These are phyloP conservation scores for Apotomis betuletana DNA, from an alignment of 2,888 invertebrate species.

Conservation along the genomic window DNA sequence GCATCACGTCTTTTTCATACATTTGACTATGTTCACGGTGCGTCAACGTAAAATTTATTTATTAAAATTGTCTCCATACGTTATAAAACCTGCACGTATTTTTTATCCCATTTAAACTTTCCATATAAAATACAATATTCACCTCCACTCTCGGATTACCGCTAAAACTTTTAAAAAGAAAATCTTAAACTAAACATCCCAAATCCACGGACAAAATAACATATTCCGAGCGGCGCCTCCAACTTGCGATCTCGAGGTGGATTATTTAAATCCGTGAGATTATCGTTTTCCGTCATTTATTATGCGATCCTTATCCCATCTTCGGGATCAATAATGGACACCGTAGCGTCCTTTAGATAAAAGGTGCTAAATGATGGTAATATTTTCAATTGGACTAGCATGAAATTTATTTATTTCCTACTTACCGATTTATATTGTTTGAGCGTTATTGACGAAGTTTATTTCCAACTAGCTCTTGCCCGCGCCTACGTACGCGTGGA, in stretches of 20 bases:
- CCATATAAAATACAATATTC: conserved; percentile 8
- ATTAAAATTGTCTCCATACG: too few species aligned
- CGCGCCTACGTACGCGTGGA: too few species aligned
- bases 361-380: conserved; percentile 35
- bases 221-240: conserved; percentile 35
- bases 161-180: conserved; percentile 20
- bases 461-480: too few species aligned
- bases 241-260: conserved; percentile 33
- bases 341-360: conserved; percentile 25
- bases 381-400: conserved; percentile 24
- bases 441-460: neutral
- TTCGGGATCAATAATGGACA: conserved; percentile 37
- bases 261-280: conserved; percentile 39
- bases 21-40: too few species aligned
- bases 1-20: too few species aligned
- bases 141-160: neutral
- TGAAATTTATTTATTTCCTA: conserved; percentile 10
- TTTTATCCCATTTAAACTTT: neutral
- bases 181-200: conserved; percentile 17
- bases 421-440: neutral
- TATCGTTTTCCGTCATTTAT: conserved; percentile 39
- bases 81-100: too few species aligned
- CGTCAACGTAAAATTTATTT: too few species aligned
- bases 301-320: conserved; percentile 41
- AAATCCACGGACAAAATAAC: conserved; percentile 33